A percentile compares a stretch with the other conserved stretches of the same genome.
These are phyloP conservation scores for Brachycybe producta DNA, from an alignment of 2,888 invertebrate genomes.

Conservation along the genomic window DNA sequence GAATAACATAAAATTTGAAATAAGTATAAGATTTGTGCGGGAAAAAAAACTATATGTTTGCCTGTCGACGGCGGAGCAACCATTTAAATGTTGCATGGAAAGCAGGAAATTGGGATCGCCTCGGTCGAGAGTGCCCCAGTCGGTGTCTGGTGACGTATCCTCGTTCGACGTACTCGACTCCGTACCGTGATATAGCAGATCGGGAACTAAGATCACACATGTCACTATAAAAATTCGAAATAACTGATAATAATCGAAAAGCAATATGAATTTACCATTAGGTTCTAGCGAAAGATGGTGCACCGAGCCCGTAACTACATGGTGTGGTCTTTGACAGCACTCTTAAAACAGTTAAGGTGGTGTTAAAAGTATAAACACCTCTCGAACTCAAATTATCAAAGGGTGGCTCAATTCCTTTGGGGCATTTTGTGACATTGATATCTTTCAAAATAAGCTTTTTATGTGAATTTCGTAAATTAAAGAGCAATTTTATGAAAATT, in stretches of 20 bases:
- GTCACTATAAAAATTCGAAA: slow-evolving; percentile 4
- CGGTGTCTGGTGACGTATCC: slow-evolving; percentile 15
- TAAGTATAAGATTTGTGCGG: neutral
- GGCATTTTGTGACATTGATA: too few species aligned
- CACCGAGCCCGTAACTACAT: neutral
- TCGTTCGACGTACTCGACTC: slow-evolving; percentile 18
- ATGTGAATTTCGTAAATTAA: too few species aligned
- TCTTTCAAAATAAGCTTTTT: too few species aligned
- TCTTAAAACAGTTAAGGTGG: neutral
- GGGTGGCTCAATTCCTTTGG: too few species aligned
- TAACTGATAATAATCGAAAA: neutral
- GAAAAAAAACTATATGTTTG: neutral
- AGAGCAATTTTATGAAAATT: too few species aligned
- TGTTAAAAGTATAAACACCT: too few species aligned
- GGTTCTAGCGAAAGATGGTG: neutral
- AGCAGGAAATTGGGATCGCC: neutral
- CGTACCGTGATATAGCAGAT: slow-evolving; percentile 18
- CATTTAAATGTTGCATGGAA: slow-evolving; percentile 1
- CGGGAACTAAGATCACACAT: slow-evolving; percentile 16
- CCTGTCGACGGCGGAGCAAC: slow-evolving; percentile 1
- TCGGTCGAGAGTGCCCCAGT: slow-evolving; percentile 13
- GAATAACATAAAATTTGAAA: neutral
- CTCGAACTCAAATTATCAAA: too few species aligned
- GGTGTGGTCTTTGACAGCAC: neutral
- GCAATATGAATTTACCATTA: neutral